phyloP scores from a whole-genome alignment of 2,797 vertebrate genomes.

The Siniperca undulata region DNA sequence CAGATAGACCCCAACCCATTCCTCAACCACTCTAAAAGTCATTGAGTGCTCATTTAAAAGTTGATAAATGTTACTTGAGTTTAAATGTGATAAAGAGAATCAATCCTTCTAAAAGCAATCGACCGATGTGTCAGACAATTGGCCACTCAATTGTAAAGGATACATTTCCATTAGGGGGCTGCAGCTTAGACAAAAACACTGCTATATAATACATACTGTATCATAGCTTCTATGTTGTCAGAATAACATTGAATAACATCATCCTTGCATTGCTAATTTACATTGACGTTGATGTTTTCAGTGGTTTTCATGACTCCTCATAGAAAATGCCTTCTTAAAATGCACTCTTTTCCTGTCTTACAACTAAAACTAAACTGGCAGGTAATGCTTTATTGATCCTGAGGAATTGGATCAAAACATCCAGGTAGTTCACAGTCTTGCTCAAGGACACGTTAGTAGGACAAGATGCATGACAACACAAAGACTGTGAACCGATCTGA shows the following conservation, averaged over 20 bases:
- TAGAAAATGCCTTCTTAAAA: background rate
- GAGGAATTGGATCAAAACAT: slow-evolving; percentile 4
- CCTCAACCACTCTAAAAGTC: slow-evolving; percentile 17
- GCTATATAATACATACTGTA: background rate
- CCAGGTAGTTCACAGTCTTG: background rate
- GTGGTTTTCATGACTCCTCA: accelerated
- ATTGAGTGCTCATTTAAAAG: slow-evolving; percentile 40
- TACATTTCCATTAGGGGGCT: slow-evolving; percentile 13
- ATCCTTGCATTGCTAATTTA: slow-evolving; percentile 1
- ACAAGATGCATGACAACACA: slow-evolving; percentile 3
- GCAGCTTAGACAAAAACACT: background rate
- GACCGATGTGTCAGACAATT: slow-evolving; percentile 19
- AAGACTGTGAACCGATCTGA: slow-evolving; percentile 7
- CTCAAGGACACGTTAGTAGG: background rate
- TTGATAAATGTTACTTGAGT: slow-evolving; percentile 50
- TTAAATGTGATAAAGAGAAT: slow-evolving; percentile 39
- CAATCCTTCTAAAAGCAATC: slow-evolving; percentile 48
- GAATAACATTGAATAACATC: background rate
- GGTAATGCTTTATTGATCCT: slow-evolving; percentile 4
- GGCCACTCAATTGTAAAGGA: slow-evolving; percentile 20
- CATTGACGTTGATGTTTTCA: background rate
- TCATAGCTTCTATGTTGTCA: background rate
- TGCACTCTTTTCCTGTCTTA: background rate
- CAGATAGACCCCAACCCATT: background rate
- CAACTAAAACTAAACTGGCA: background rate